Evolutionary conservation across 1,140 invertebrate species (phyloP), one percentile per base, ranked within the genome.

Genomic region (Drosophila grimshawi): DNA sequence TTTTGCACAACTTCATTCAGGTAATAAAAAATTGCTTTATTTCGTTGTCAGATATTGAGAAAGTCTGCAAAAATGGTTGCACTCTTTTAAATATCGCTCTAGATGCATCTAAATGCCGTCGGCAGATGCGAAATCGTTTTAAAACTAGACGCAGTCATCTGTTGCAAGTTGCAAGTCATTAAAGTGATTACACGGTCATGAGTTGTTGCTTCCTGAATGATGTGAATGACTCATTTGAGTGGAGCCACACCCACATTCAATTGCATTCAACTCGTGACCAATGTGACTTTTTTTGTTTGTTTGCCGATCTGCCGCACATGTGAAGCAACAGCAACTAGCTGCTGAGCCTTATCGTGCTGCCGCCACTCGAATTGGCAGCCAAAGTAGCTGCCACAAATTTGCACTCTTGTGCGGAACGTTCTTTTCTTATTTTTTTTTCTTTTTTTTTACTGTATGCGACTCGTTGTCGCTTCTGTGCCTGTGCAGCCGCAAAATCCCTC

Each of bases 311-410:
- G 10, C 64, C 37, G 60, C 62, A 67, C 61, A 56, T 71, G 61
- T 46, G 46, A 4, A 27, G 52, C 6, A 39, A 8, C 37, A 39
- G 37, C 37, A 39, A 43, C 39, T 43, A 3, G 19, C 45, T 35
- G 66, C 33, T 66, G 67, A 59, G 39, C 45, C 46, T 55, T 59
- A 56, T 35, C 19, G 62, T 51, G 41, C 53, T 27, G 37, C 39
- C 19, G 43, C 33, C 52, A 30, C 4, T 33, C n/a, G 35, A 63
- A 37, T 35, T 35, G 43, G 32, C 49, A 52, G 66, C n/a, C 55
- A 76, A 70, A 52, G 71, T 74, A 76, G 80, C 77, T 76, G 71
- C 81, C 72, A 77, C 80, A 85, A 85, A 85, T 85, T 85, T 85
- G 81, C 81, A 76, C 77, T 82, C 76, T 19, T 63, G 45, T 75